Evolutionary conservation across 2,888 invertebrate genomes (phyloP), one percentile per base, ranked within the genome.

Genomic region (Thelaira solivaga): DNA sequence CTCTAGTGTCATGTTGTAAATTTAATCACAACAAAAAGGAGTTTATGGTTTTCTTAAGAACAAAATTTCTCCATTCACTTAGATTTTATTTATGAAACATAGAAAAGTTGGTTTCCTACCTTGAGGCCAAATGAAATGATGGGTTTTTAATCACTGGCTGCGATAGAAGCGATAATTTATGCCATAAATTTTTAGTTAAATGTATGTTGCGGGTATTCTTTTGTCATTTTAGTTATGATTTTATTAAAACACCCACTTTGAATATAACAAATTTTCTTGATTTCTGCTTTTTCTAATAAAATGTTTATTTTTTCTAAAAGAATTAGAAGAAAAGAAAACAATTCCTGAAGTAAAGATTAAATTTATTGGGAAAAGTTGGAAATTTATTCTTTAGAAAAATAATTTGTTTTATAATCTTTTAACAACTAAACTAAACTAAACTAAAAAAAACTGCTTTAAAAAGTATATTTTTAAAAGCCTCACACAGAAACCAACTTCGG

Each of bases 1-100:
- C 29, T 62, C 20, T 45, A 26, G 45, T 45, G 45, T 49, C 36
- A 11, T 61, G 18, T 71, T 29, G 24, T 10, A 31, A 34, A 24
- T 36, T 47, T 55, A 51, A 71, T 53, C 45, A 71, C 57, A n/a
- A n/a, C n/a, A 76, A 65, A 76, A 71, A 76, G 69, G 71, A 71
- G 76, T 76, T 76, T 76, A 64, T 57, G 41, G 31, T 59, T 53
- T 65, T 22, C 2, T 26, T 11, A 59, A 22, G 39, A 49, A 59
- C 16, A 55, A 5, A 55, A 55, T 64, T 72, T 72, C 47, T 53
- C 39, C 39, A 36, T 72, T n/a, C 36, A 41, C 51, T 34, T n/a
- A 31, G 59, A 59, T 29, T 45, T 45, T 22, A 41, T 71, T 51
- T 31, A 22, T 43, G 10, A 34, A n/a, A 16, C 1, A 7, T 10